Percentiles rank a stretch among this genome's conserved stretches.
These are phyloP conservation scores for Cossypha niveicapilla DNA, from an alignment of 2,797 vertebrate species.

Conservation along the genomic window DNA sequence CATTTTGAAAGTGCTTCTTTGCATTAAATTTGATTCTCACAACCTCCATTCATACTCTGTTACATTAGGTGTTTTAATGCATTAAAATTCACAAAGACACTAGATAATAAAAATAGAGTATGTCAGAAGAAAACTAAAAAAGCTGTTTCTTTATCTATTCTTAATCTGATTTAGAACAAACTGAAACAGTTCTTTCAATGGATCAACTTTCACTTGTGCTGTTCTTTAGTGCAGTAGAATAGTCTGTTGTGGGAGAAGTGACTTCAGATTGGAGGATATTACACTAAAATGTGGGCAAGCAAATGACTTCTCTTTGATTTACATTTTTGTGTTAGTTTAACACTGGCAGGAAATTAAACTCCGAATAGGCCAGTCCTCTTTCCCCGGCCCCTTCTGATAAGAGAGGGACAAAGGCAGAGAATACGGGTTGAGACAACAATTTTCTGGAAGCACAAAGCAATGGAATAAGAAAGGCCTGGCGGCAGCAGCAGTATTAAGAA, in stretches of 20 bases:
- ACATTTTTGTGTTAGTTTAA: not conserved
- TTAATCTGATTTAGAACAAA: not conserved
- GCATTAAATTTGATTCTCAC: not conserved
- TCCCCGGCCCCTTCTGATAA: not conserved
- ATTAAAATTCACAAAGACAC: not conserved
- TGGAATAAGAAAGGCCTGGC: not conserved
- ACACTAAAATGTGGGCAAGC: not conserved
- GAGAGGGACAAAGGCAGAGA: not conserved
- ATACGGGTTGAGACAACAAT: not conserved
- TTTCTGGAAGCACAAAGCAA: not conserved
- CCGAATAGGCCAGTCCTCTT: not conserved
- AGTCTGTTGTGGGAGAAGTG: not conserved
- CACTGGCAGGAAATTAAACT: not conserved
- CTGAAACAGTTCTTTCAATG: not conserved
- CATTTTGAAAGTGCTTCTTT: not conserved
- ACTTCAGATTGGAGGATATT: not conserved
- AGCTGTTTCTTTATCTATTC: not conserved
- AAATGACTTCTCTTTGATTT: not conserved
- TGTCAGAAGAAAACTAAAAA: not conserved
- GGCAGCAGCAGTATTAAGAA: not conserved
- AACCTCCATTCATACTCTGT: not conserved
- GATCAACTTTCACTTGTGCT: not conserved
- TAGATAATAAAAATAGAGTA: not conserved
- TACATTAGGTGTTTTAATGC: not conserved
- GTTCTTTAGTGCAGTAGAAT: not conserved